A percentile compares a stretch with the other conserved stretches of the same genome.
These are phyloP conservation scores for Anagrus nilaparvatae DNA, from an alignment of 1,140 invertebrate genomes.

Conservation along the genomic window DNA sequence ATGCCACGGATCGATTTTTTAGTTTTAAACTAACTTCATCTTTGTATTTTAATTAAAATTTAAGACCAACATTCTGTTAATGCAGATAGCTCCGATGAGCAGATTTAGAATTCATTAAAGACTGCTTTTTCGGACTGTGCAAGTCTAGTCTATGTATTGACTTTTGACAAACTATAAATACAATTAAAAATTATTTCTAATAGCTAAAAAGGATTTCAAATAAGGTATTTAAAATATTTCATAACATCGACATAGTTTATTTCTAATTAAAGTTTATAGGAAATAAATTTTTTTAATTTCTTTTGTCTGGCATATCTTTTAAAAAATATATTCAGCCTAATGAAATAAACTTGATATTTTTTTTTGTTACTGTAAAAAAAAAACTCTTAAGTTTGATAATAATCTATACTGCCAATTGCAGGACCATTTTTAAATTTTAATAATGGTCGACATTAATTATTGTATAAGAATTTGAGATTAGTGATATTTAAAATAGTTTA, in stretches of 20 bases:
- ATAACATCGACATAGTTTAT: background rate
- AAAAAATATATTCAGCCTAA: too few relatives aligned
- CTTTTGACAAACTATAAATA: background rate
- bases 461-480: slow-evolving; percentile 1
- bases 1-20: slow-evolving; percentile 38
- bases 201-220: background rate
- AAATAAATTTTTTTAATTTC: background rate
- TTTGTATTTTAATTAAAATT: background rate
- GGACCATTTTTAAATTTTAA: background rate
- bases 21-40: background rate
- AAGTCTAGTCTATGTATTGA: background rate
- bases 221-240: background rate
- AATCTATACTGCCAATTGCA: slow-evolving; percentile 8
- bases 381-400: background rate
- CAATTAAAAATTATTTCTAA: background rate
- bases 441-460: background rate
- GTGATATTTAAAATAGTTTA: slow-evolving; percentile 13
- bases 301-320: too few relatives aligned
- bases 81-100: slow-evolving; percentile 2
- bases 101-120: slow-evolving; percentile 1
- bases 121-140: background rate
- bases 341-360: too few relatives aligned
- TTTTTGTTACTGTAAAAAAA: too few relatives aligned
- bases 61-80: background rate
- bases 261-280: background rate